A percentile compares a stretch with the other conserved stretches of the same genome.
phyloP scores from a whole-genome alignment of 2,888 invertebrate genomes.

The Eulithis testata region DNA sequence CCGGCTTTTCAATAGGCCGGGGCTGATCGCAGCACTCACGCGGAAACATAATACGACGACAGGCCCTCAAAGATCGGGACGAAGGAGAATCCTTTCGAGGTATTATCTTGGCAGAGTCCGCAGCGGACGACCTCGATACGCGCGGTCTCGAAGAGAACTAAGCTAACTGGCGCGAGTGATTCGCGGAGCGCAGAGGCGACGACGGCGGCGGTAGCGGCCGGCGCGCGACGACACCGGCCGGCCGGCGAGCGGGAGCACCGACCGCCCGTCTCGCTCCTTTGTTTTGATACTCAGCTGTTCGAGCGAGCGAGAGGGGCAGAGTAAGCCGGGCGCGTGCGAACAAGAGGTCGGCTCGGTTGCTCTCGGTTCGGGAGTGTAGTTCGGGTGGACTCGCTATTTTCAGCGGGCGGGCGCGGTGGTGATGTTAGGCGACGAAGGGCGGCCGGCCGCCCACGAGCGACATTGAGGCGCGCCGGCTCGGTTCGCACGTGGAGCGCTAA shows the following conservation, averaged over 20 bases:
- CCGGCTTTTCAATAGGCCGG: slow-evolving; percentile 81
- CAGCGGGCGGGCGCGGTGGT: slow-evolving; percentile 60
- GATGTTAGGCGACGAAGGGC: slow-evolving; percentile 49
- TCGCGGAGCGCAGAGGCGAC: slow-evolving; percentile 33
- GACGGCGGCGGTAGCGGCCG: slow-evolving; percentile 47
- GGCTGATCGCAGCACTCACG: slow-evolving; percentile 74
- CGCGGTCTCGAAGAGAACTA: slow-evolving; percentile 81
- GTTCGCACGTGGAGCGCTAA: slow-evolving; percentile 72
- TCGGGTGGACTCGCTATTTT: slow-evolving; percentile 70
- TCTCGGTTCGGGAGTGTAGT: slow-evolving; percentile 50
- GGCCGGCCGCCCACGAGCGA: slow-evolving; percentile 79
- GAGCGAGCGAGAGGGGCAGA: slow-evolving; percentile 60
- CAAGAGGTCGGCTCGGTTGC: slow-evolving; percentile 60
- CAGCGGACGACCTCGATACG: slow-evolving; percentile 74
- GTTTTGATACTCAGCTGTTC: slow-evolving; percentile 85
- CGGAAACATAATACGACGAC: slow-evolving; percentile 83
- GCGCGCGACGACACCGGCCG: slow-evolving; percentile 77
- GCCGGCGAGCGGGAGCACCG: slow-evolving; percentile 82
- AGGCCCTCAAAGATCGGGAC: slow-evolving; percentile 80
- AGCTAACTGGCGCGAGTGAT: slow-evolving; percentile 52
- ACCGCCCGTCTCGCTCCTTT: slow-evolving; percentile 82
- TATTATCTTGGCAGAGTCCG: slow-evolving; percentile 77
- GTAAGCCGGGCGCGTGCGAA: slow-evolving; percentile 59
- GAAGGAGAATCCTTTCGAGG: slow-evolving; percentile 82
- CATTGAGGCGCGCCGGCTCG: slow-evolving; percentile 80